Percentiles rank a stretch among this genome's conserved stretches.
Conservation (phyloP, 1,140 invertebrate genomes). For the Drosophila ficusphila region DNA sequence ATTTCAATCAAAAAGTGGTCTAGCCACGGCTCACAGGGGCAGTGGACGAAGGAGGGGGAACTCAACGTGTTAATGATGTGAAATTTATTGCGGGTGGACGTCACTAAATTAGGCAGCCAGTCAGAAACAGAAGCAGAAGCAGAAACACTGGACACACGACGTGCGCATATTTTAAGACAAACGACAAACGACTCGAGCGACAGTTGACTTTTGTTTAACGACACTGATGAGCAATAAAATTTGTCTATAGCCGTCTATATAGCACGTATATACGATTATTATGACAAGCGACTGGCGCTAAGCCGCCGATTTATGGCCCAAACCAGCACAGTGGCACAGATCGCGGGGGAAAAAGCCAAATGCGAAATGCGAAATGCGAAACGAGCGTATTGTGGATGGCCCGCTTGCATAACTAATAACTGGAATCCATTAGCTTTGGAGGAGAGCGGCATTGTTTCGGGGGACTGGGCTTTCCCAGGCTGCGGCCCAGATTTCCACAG, state of each 20-base stretch:
- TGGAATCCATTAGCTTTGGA: constrained; percentile 45
- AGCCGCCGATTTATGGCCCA: constrained; percentile 62
- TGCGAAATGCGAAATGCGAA: too few species aligned
- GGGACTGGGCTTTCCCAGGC: constrained; percentile 43
- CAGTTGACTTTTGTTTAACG: constrained; percentile 65
- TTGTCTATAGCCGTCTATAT: constrained; percentile 60
- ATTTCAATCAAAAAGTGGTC: constrained; percentile 76
- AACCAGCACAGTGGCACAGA: constrained; percentile 65
- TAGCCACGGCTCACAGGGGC: constrained; percentile 32
- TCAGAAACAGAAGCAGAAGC: constrained; percentile 17
- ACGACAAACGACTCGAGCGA: too few species aligned
- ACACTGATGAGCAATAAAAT: constrained; percentile 73
- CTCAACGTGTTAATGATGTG: constrained; percentile 77
- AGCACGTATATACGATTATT: too few species aligned
- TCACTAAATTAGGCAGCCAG: constrained; percentile 67
- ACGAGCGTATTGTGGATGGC: constrained; percentile 9
- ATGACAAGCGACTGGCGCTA: constrained; percentile 70
- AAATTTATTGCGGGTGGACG: constrained; percentile 79
- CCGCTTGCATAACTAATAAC: constrained; percentile 59
- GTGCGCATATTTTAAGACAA: constrained; percentile 61
- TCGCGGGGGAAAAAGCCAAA: constrained; percentile 1
- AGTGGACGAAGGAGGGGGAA: too few species aligned
- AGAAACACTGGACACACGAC: constrained; percentile 16
- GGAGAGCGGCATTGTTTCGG: constrained; percentile 52
- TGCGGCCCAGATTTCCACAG: constrained; percentile 56